These are phyloP conservation scores for Protobothrops flavoviridis DNA, from an alignment of 2,113 vertebrate genomes.

Conservation along the genomic window DNA sequence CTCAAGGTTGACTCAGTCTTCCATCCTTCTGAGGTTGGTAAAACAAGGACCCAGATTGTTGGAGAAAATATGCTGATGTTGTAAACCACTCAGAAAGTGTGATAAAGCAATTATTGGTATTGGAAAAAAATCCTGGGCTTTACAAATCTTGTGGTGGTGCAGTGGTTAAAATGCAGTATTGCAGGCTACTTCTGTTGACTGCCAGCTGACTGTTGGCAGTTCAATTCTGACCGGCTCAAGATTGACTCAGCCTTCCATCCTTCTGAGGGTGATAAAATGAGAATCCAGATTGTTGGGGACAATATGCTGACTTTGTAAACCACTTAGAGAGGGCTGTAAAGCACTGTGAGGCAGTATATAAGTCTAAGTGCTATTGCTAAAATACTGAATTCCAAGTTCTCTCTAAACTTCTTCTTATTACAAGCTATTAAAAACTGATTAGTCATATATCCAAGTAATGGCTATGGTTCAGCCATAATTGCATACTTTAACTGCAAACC, in stretches of 20 bases:
- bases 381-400: not conserved
- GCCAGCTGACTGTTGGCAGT: not conserved
- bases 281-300: not conserved
- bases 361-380: not conserved
- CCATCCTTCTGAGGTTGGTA: not conserved
- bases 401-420: not conserved
- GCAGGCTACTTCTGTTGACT: not conserved
- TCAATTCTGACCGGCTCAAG: not conserved
- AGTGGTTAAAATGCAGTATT: not conserved
- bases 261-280: not conserved
- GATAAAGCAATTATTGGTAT: not conserved
- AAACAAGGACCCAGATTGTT: not conserved
- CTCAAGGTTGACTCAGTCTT: not conserved
- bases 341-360: not conserved
- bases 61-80: not conserved
- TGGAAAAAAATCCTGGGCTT: too few species aligned
- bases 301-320: not conserved
- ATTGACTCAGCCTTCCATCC: not conserved
- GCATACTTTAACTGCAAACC: not conserved
- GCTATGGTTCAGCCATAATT: not conserved
- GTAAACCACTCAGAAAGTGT: not conserved
- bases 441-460: constrained; percentile 16
- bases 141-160: not conserved
- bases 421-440: constrained; percentile 11
- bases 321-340: not conserved